Base-by-base conservation (phyloP, 2,888 invertebrate genomes). In the Geotrupes spiniger region DNA sequence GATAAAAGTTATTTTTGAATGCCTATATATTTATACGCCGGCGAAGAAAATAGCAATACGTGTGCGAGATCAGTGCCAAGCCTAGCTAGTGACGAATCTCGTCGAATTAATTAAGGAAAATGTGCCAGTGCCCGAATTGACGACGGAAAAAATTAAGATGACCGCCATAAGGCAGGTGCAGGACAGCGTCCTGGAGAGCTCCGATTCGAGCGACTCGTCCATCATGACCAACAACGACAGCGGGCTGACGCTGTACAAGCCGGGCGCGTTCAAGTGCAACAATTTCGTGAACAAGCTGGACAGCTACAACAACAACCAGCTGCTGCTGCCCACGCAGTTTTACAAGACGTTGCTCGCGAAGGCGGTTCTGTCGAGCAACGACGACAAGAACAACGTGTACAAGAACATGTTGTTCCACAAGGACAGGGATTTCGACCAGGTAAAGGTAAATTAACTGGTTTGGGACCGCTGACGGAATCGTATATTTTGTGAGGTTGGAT, bases 261-360 rank as follows among this genome's bases (percentile, higher is more conserved):
- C 48, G 1, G 38, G n/a, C 25, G 50, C 66, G 10, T 63, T 72
- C 44, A 73, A 73, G 53, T 72, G 71, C 52, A 70, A 68, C 56
- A 68, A 71, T 58, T 68, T 73, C 54, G 71, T 72, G 36, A 73
- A 72, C 49, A 74, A 74, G 57, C 59, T 74, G 47, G 74, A 74
- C 57, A 65, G 68, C 48, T 74, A 74, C 54, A 74, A 74, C 53
- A 73, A 73, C 54, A 73, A 73, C 54, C 74, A 74, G 56, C 58
- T 74, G 52, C 49, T 89, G 42, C 74, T 89, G 53, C 88, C 88
- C 6, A 83, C 87, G 46, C 88, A 89, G 65, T 76, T 89, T 60
- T 89, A 89, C 67, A 89, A 89, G 72, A 89, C 83, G 62, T 78
- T 89, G 53, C 73, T 89, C 64, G 88, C 88, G 8, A 88, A 78